Conservation (phyloP, 2,113 vertebrate species). For the Eulacestoma nigropectus region DNA sequence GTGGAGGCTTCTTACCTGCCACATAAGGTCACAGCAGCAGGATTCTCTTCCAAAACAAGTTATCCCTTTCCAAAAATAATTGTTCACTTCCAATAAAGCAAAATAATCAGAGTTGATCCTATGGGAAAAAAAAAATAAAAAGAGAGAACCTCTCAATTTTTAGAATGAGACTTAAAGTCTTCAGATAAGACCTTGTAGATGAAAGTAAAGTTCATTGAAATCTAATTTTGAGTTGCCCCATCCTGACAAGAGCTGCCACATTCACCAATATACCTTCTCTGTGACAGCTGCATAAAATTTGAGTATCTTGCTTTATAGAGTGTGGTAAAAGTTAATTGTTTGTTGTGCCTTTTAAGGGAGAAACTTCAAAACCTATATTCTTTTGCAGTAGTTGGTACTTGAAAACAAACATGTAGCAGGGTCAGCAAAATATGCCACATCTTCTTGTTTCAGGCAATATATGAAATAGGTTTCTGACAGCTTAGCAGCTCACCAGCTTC, state of each 20-base stretch:
- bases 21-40: background rate
- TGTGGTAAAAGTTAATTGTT: background rate
- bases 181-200: background rate
- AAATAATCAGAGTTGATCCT: background rate
- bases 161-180: background rate
- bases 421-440: background rate
- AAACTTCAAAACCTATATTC: background rate
- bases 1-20: background rate
- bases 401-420: background rate
- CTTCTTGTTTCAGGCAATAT: background rate
- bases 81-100: background rate
- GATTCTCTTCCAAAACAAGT: background rate
- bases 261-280: background rate
- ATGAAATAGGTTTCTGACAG: background rate
- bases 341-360: background rate
- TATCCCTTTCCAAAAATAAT: background rate
- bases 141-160: background rate
- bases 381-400: background rate
- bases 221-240: background rate
- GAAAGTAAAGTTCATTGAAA: background rate
- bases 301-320: background rate
- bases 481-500: background rate
- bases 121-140: background rate
- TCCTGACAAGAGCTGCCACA: background rate
- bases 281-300: background rate